Evolutionary conservation across 2,113 vertebrate genomes (phyloP), one percentile per base, ranked within the genome.

Genomic region (Phyllostomus discolor): DNA sequence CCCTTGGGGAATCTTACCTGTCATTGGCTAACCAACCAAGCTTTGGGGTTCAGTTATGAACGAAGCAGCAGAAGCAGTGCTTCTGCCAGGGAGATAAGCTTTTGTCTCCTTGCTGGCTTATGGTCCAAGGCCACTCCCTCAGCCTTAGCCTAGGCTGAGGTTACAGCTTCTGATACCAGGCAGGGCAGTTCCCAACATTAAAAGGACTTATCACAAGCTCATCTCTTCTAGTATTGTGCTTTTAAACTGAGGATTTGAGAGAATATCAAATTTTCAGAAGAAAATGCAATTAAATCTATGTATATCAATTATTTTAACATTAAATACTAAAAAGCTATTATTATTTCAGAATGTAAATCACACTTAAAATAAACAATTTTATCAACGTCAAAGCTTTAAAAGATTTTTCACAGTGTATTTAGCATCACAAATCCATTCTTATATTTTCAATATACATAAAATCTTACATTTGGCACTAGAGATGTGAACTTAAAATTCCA

Each of bases 311-410:
- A 93, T 59, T 69, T 94, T 80, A 78, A 57, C 33, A 91, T 94
- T 80, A 86, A 83, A 66, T 70, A 83, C 1, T 59, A 59, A 0
- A 5, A 35, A 85, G 3, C 41, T 80, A 16, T 66, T 66, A 85
- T 86, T 66, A 81, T 62, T 78, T 28, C 48, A 24, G 1, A 79
- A 33, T 95, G 12, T 85, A 79, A 91, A 38, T 86, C 52, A 26
- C 2, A 52, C 88, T 97, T 26, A 95, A 96, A 84, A 72, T 62
- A 94, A 85, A 50, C 33, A 33, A 1, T 76, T 91, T 96, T 95
- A 80, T 73, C 67, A 80, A 84, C 8, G 3, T 91, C 20, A 59
- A 91, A 76, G 1, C 1, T 96, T 76, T 82, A 79, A 95, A 96
- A 82, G 6, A 96, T 50, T 76, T 66, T 0, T 22, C 89, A 92